Base-by-base conservation (phyloP, 2,113 vertebrate species). In the Chunga burmeisteri region DNA sequence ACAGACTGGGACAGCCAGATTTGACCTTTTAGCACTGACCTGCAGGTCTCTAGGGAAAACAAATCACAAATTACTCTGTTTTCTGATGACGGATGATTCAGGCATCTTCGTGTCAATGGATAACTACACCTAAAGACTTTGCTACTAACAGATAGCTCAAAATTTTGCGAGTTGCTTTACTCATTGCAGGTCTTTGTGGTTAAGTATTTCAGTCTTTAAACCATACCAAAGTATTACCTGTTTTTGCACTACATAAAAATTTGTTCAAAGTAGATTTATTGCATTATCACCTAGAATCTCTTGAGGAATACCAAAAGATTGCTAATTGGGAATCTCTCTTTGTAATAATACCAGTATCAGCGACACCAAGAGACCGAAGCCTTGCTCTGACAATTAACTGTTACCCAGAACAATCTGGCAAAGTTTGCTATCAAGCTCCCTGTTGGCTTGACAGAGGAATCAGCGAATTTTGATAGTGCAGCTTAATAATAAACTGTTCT, bases 81-180 rank as follows among this genome's bases (percentile, higher is more conserved):
- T 93, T 79, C 84, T 87, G 44, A 81, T 1, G 4, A 82, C 23
- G 20, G n/a, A 52, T 46, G 27, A 72, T 49, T 75, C 23, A 21
- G 62, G 49, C 56, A 53, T 20, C 78, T 78, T 68, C 0, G 0
- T 21, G 78, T 87, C 92, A 94, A 93, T 70, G 58, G 53, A 38
- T 93, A 95, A 96, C 93, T 82, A 77, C 32, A 79, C 44, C 66
- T 73, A 81, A 30, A 93, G 83, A 95, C 91, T 94, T 92, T 78
- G 90, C 71, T 77, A 93, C 70, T 78, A 59, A 55, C 27, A 72
- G 53, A 91, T 16, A 87, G 55, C 36, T 50, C 49, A 87, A 91
- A 77, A 42, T 87, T 85, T 40, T 72, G 62, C 72, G 30, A 90
- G 21, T 21, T 72, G 38, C 38, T 38, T 38, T 38, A 38, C 38